Conservation (phyloP, 2,888 invertebrate genomes). For the Tetragonula carbonaria region DNA sequence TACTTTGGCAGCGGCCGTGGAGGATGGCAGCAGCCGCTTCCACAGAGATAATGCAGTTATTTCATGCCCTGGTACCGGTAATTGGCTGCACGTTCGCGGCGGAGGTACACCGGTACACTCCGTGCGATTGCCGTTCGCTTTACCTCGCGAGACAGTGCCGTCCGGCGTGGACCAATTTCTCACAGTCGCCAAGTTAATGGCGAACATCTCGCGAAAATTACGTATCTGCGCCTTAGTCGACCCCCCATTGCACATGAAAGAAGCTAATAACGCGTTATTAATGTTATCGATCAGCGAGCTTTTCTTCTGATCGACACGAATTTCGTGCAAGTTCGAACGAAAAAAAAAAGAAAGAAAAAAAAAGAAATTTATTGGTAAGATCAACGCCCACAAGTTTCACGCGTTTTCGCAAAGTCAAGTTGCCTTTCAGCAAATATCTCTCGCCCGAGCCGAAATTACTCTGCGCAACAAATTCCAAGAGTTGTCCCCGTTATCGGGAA, state of each 20-base stretch:
- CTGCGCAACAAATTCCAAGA: conserved; percentile 74
- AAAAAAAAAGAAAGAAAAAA: background rate
- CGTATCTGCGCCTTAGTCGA: conserved; percentile 67
- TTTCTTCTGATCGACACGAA: conserved; percentile 8
- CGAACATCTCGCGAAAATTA: conserved; percentile 74
- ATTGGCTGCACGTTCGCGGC: conserved; percentile 80
- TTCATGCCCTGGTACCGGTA: conserved; percentile 82
- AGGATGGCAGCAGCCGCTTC: conserved; percentile 78
- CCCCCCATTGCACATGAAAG: conserved; percentile 45
- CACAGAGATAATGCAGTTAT: conserved; percentile 82
- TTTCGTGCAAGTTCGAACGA: background rate
- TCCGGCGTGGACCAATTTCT: conserved; percentile 79
- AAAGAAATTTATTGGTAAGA: conserved; percentile 43
- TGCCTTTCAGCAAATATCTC: conserved; percentile 68
- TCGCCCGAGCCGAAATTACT: conserved; percentile 69
- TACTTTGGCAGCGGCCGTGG: conserved; percentile 55
- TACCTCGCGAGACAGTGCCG: conserved; percentile 76
- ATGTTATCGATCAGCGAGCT: background rate
- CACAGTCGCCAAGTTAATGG: conserved; percentile 77
- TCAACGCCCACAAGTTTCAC: conserved; percentile 36
- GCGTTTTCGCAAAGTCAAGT: conserved; percentile 44
- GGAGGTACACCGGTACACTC: conserved; percentile 65
- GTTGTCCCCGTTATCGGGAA: conserved; percentile 70
- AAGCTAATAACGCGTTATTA: conserved; percentile 64
- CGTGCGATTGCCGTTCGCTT: conserved; percentile 61